Conservation (phyloP, 1,140 invertebrate species). For the Homarus americanus region DNA sequence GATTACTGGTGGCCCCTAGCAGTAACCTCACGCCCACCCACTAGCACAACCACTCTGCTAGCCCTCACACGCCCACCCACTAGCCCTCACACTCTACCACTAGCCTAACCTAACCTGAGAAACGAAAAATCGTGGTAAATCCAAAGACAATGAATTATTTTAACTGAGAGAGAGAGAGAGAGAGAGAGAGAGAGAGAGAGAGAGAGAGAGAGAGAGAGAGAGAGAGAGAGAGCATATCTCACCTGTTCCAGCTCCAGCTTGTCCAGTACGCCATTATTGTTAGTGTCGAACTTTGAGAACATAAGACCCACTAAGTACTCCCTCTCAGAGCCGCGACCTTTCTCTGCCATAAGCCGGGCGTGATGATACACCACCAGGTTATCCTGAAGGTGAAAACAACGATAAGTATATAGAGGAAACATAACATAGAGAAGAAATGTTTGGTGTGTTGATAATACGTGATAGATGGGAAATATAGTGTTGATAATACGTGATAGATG, state of each 20-base stretch:
- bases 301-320: slow-evolving; percentile 87
- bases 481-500: no score
- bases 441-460: no score
- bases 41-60: no score
- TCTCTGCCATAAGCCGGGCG: slow-evolving; percentile 82
- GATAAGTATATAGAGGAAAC: no score
- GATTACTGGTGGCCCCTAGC: no score
- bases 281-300: slow-evolving; percentile 88
- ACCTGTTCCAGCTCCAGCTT: slow-evolving; percentile 82
- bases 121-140: no score
- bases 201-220: neutral
- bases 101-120: no score
- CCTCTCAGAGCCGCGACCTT: slow-evolving; percentile 81
- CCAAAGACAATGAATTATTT: neutral
- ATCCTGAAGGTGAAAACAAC: slow-evolving; percentile 80
- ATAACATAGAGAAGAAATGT: slow-evolving; percentile 12
- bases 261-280: slow-evolving; percentile 85
- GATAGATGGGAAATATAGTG: no score
- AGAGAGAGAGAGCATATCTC: slow-evolving; percentile 74
- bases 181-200: neutral
- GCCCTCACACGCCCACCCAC: neutral
- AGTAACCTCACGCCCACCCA: no score
- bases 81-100: neutral
- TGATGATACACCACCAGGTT: slow-evolving; percentile 87
- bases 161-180: no score